A percentile compares a stretch with the other conserved stretches of the same genome.
Conservation (phyloP, 2,113 vertebrate genomes). For the Urocitellus parryii region DNA sequence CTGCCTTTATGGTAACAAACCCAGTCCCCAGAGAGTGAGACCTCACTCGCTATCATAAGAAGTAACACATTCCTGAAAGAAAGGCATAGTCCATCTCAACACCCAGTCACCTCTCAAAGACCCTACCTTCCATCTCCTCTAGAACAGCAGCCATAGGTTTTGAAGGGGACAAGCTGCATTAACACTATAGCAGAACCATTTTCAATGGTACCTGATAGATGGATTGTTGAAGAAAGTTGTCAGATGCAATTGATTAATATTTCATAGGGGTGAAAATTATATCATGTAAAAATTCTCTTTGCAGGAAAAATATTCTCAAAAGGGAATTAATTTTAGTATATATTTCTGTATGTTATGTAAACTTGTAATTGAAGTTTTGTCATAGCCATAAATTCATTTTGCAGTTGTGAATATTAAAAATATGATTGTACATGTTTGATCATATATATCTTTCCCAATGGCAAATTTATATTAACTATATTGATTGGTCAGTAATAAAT, state of each 20-base stretch:
- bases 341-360: background rate
- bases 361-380: constrained; percentile 9
- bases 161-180: background rate
- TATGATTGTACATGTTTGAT: background rate
- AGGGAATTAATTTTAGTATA: background rate
- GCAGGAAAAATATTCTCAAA: background rate
- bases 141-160: background rate
- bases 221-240: background rate
- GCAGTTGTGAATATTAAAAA: background rate
- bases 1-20: background rate
- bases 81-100: background rate
- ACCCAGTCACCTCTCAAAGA: background rate
- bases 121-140: too few species aligned
- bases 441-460: background rate
- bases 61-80: background rate
- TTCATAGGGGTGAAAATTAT: background rate
- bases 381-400: background rate
- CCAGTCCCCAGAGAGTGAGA: background rate
- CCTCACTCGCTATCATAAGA: background rate
- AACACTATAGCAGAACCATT: background rate
- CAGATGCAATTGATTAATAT: background rate
- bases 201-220: background rate
- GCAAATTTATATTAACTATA: background rate
- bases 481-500: background rate
- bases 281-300: background rate